phyloP scores from a whole-genome alignment of 2,113 vertebrate genomes.

The Campylomormyrus numenius region DNA sequence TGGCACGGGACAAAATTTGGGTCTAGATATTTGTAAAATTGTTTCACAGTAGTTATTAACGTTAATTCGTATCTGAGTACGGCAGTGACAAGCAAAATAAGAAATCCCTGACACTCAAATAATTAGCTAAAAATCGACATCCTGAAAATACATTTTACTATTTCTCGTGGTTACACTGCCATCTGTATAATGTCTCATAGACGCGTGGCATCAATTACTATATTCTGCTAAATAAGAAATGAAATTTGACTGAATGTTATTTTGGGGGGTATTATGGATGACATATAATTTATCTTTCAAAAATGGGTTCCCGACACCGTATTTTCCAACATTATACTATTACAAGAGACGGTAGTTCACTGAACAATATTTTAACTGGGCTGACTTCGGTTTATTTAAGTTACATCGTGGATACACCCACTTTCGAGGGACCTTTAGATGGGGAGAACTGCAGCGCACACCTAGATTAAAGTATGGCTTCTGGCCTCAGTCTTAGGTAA shows the following conservation, averaged over 20 bases:
- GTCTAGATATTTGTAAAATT: neutral
- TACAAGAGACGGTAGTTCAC: neutral
- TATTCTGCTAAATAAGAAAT: slow-evolving; percentile 27
- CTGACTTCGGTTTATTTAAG: neutral
- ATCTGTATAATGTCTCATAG: slow-evolving; percentile 47
- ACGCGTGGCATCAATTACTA: slow-evolving; percentile 46
- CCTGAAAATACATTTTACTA: slow-evolving; percentile 39
- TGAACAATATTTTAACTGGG: slow-evolving; percentile 14
- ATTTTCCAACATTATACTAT: neutral
- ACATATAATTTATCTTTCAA: neutral
- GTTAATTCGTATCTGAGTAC: neutral
- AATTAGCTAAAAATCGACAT: slow-evolving; percentile 31
- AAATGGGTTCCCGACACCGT: neutral
- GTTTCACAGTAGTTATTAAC: neutral
- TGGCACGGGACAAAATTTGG: neutral
- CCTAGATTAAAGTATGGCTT: slow-evolving; percentile 35
- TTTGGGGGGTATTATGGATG: neutral
- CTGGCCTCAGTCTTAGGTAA: slow-evolving; percentile 34
- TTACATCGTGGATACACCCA: neutral
- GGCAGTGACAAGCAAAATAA: neutral
- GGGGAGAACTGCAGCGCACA: slow-evolving; percentile 35
- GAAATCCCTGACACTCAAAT: neutral
- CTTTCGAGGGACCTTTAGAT: slow-evolving; percentile 23
- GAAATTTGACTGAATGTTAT: slow-evolving; percentile 14
- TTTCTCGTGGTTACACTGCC: slow-evolving; percentile 54